Base-by-base conservation (phyloP, 2,888 invertebrate species). In the Volucella inanis region DNA sequence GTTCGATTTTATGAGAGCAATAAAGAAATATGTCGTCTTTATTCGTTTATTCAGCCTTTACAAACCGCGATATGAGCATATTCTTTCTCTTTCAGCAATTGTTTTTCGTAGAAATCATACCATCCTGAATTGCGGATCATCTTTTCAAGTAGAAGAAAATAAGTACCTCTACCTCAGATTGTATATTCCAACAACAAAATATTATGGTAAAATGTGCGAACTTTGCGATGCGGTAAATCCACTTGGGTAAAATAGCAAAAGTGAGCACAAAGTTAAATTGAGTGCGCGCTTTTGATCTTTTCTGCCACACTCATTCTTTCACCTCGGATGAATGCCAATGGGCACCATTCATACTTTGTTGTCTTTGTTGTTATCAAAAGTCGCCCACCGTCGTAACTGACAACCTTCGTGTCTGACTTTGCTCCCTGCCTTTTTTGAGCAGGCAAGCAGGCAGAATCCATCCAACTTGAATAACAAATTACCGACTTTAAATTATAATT, bases 241-340 rank as follows among this genome's bases (percentile, higher is more conserved):
- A 83, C 83, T 83, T 78, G 83, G 78, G 79, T 79, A 52, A 85
- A 80, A 85, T 80, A 87, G 82, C 77, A 87, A 84, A 87, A 87
- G 84, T 77, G 79, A 87, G 79, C 78, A 80, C 77, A 87, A 88
- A 88, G 87, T 87, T 88, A 87, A 88, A 88, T 88, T 88, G 87
- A 88, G 85, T 88, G 87, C 87, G 83, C 82, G 80, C 88, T 88
- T 88, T 83, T 88, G 88, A 88, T 87, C 87, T 87, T 87, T 87
- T 82, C 72, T 68, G 72, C 79, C 75, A 65, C 86, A 79, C 84
- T 80, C 80, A 80, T 80, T 83, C 83, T 83, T 83, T 83, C 83
- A 83, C 83, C 83, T 83, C 64, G 83, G 79, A 68, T 83, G 83
- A 83, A 79, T 83, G 83, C 83, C 83, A 83, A 83, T 83, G 83